A percentile compares a stretch with the other conserved stretches of the same genome.
Evolutionary conservation across 1,140 invertebrate species (phyloP).

Genomic region (Mactra quadrangularis): DNA sequence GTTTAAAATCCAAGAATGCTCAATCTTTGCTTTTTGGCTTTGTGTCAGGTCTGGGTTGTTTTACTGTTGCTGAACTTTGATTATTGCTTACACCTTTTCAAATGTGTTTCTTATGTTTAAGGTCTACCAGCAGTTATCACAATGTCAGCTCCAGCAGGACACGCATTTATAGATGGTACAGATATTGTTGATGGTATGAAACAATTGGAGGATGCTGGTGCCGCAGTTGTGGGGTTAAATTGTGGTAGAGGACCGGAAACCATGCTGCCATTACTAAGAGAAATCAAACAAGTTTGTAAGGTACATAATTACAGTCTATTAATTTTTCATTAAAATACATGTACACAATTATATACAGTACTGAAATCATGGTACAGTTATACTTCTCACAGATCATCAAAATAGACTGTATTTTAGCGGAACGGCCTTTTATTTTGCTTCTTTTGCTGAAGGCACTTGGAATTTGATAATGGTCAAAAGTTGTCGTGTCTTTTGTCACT

Average conservation of each 20-base stretch:
- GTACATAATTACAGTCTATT: no score
- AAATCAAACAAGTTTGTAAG: conserved; percentile 74
- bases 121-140: conserved; percentile 64
- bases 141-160: conserved; percentile 45
- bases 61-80: no score
- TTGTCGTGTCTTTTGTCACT: no score
- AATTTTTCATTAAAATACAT: neutral
- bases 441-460: no score
- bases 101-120: conserved; percentile 35
- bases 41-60: no score
- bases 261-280: conserved; percentile 74
- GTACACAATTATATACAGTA: no score
- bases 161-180: conserved; percentile 70
- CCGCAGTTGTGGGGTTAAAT: conserved; percentile 79
- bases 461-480: no score
- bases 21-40: no score
- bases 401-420: neutral
- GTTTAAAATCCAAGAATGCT: no score
- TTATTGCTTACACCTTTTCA: no score
- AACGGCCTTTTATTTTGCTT: no score
- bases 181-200: conserved; percentile 70
- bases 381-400: neutral
- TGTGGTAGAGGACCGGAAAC: conserved; percentile 76
- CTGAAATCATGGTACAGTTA: no score
- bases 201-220: conserved; percentile 75